Evolutionary conservation across 2,113 vertebrate species (phyloP).

Genomic region (Phaetusa simplex): DNA sequence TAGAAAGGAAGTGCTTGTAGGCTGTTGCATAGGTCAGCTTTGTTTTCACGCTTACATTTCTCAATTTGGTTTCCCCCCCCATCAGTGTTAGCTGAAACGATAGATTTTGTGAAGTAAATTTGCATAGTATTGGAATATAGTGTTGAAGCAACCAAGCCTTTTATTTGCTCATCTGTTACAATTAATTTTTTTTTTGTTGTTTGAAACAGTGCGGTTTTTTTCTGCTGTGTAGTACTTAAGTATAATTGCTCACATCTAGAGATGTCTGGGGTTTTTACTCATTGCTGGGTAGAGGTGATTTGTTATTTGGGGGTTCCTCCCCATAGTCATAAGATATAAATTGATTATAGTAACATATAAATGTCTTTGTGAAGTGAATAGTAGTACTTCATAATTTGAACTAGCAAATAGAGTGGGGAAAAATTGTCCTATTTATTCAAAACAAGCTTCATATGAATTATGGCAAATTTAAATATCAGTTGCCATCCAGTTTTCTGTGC

Average conservation of each 20-base stretch:
- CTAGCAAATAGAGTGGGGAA: background rate
- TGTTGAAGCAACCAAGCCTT: background rate
- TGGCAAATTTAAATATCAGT: background rate
- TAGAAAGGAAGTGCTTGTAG: background rate
- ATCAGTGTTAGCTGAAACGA: background rate
- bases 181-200: background rate
- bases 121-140: background rate
- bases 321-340: background rate
- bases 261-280: background rate
- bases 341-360: background rate
- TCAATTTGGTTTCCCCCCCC: background rate
- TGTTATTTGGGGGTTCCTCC: background rate
- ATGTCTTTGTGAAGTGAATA: background rate
- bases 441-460: background rate
- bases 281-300: background rate
- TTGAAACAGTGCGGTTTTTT: background rate
- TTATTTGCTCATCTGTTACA: background rate
- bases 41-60: background rate
- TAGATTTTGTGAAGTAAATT: background rate
- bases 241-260: background rate
- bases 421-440: background rate
- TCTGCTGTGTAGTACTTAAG: background rate
- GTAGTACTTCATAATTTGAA: background rate
- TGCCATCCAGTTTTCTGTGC: background rate
- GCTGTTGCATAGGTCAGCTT: background rate